Conservation (phyloP, 2,888 invertebrate species). For the Eretmocerus hayati region DNA sequence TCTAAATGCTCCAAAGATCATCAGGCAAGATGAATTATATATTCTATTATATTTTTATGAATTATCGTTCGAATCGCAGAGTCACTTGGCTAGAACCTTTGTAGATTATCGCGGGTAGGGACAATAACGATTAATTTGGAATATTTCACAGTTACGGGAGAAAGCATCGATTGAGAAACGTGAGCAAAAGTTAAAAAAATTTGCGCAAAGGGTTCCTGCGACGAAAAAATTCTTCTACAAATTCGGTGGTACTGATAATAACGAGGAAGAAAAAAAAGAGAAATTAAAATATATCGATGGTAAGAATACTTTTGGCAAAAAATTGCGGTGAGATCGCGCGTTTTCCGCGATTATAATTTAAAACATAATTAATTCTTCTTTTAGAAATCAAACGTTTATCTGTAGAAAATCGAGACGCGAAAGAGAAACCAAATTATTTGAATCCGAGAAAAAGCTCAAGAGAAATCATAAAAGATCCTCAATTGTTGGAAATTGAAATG, state of each 20-base stretch:
- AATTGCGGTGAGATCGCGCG: no score
- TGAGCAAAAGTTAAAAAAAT: slow-evolving; percentile 1
- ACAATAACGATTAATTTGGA: not conserved
- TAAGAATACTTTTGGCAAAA: no score
- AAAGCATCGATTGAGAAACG: slow-evolving; percentile 3
- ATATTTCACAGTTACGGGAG: slow-evolving; percentile 8
- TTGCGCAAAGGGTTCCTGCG: slow-evolving; percentile 7
- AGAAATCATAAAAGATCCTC: not conserved
- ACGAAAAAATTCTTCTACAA: slow-evolving; percentile 14
- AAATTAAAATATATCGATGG: not conserved
- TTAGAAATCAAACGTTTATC: no score
- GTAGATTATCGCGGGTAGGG: no score
- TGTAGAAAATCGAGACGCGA: no score
- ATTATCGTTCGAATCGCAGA: not conserved
- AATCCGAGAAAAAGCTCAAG: not conserved
- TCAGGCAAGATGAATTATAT: not conserved
- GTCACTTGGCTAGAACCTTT: not conserved
- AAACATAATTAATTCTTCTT: no score
- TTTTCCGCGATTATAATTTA: no score
- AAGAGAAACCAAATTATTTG: not conserved
- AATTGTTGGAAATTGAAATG: slow-evolving; percentile 9
- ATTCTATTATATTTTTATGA: not conserved
- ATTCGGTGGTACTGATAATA: no score
- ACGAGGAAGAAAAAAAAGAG: no score
- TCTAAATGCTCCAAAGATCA: not conserved